Base-by-base conservation (phyloP, 2,888 invertebrate species). In the Scelioninae gen. 2 region DNA sequence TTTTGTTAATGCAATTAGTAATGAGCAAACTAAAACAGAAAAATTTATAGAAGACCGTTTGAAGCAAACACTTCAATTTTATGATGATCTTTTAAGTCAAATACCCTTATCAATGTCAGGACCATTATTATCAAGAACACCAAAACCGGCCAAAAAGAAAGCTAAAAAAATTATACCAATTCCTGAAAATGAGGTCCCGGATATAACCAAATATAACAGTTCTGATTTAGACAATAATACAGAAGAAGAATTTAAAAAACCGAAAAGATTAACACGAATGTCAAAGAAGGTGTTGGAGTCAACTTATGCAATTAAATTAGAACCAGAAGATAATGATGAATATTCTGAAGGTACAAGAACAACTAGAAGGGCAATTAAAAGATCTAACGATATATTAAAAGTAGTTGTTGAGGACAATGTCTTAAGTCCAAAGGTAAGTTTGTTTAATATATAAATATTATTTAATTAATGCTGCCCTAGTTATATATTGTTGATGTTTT, bases 131-230 rank as follows among this genome's bases (percentile, higher is more conserved):
- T 15, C 53, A 11, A 69, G 69, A 16, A 65, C 2, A 7, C 46
- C 65, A 4, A 57, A 9, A 4, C 58, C 22, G 7, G 18, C 22
- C 0, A 52, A 46, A 16, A 68, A 60, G 9, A 35, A 6, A 43
- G 28, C 18, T 3, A 68, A 71, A 52, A 41, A 13, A 28, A 57
- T 58, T 2, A 25, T 35, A 22, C 43, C 63, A 28, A 64, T 70
- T 35, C 70, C 63, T 1, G 63, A 70, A 35, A 7, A 70, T 18
- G 45, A 63, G 10, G 37, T 58, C 5, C 18, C 43, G 28, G 22
- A 50, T 25, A 0, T 15, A 4, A 39, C 0, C 9, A 37, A 35
- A 3, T 3, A 13, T 1, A 18, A 52, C 2, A 35, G 9, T 50
- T 45, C 28, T 10, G 22, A 58, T 33, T 15, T 50, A n/a, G 6